Percentiles rank a stretch among this genome's conserved stretches.
Conservation (phyloP, 2,113 vertebrate genomes). For the Pterocles orientalis region DNA sequence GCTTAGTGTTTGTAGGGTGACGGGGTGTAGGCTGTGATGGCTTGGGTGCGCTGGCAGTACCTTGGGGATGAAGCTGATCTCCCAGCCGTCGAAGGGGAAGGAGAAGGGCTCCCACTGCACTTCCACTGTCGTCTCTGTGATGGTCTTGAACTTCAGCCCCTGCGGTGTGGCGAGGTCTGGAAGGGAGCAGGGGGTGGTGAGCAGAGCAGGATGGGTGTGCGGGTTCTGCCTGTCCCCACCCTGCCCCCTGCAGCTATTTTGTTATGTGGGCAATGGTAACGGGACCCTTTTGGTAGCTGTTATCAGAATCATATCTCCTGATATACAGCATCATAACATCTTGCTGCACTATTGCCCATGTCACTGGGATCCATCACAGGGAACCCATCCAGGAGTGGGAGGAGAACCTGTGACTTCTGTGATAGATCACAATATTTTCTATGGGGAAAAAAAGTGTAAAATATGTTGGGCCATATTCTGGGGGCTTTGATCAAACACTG, state of each 20-base stretch:
- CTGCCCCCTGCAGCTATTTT: not conserved
- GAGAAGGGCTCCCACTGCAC: constrained; percentile 95
- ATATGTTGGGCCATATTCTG: not conserved
- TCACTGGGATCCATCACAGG: rapidly evolving
- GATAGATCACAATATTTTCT: not conserved
- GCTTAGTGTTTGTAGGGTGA: not conserved
- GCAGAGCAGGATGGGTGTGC: rapidly evolving
- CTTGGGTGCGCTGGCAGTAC: constrained; percentile 47
- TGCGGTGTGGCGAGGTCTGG: constrained; percentile 91
- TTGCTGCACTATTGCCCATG: rapidly evolving
- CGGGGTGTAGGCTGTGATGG: rapidly evolving
- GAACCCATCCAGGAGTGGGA: not conserved
- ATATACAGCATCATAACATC: not conserved
- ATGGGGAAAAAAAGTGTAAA: not conserved
- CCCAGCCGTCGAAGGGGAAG: constrained; percentile 95
- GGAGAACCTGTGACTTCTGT: not conserved
- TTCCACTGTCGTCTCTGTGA: constrained; percentile 94
- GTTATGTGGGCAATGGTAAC: not conserved
- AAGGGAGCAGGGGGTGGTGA: constrained; percentile 62
- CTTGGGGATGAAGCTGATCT: constrained; percentile 99
- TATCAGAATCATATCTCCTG: not conserved
- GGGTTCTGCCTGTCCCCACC: not conserved
- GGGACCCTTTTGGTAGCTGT: not conserved
- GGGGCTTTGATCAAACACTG: not conserved
- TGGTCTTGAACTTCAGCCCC: constrained; percentile 93